These are phyloP conservation scores for Drosophila nebulosa DNA, from an alignment of 1,140 invertebrate genomes.

Conservation along the genomic window DNA sequence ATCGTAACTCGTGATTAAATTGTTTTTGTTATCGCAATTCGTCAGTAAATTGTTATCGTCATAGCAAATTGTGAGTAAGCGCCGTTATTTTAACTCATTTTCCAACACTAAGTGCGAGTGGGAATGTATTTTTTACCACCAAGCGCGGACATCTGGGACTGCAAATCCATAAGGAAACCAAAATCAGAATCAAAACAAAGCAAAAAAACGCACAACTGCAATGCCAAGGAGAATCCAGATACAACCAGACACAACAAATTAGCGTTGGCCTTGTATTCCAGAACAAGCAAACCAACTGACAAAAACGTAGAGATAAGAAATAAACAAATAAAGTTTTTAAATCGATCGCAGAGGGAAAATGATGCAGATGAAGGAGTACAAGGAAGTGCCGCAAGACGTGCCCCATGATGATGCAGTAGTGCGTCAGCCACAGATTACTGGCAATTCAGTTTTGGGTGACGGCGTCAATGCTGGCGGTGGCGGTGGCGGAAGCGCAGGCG, in stretches of 20 bases:
- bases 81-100: no score
- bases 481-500: no score
- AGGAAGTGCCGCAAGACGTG: slow-evolving; percentile 55
- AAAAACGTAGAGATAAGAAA: not conserved
- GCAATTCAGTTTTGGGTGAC: slow-evolving; percentile 19
- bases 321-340: not conserved
- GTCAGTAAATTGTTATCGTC: no score
- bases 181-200: no score
- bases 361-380: slow-evolving; percentile 67
- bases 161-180: no score
- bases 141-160: no score
- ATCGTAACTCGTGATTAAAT: no score
- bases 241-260: not conserved
- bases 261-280: not conserved
- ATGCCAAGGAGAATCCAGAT: not conserved
- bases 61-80: no score
- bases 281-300: not conserved
- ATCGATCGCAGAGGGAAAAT: slow-evolving; percentile 23
- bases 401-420: slow-evolving; percentile 42
- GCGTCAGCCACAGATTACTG: slow-evolving; percentile 29
- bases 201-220: no score
- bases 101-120: no score
- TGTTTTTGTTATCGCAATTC: no score
- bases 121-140: no score
- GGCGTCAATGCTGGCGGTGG: not conserved